Evolutionary conservation across 2,888 invertebrate genomes (phyloP), one percentile per base, ranked within the genome.

Genomic region (Drosophila macrospina): DNA sequence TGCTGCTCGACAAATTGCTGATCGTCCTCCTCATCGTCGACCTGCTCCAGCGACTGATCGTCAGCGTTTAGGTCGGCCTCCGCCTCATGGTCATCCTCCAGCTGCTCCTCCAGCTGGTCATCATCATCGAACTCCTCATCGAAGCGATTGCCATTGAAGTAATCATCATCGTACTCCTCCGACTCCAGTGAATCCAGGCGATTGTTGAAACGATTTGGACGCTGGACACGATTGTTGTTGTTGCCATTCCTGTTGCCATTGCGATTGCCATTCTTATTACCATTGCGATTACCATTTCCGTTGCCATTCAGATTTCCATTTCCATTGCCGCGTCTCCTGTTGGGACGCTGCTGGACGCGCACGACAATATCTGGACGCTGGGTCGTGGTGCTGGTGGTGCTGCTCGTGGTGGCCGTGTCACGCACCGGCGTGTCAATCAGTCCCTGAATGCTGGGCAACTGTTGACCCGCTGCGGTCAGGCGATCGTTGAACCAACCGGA

Each of bases 401-500:
- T 74, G 26, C 42, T 70, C 1, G 67, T 57, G 6, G 67, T 54
- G 24, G 59, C 59, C 1, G 78, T 34, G 24, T 81, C 85, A 10
- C 85, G 77, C 4, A 90, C 85, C 0, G 90, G 90, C 0, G 89
- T 85, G 1, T 91, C 90, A 2, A 90, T 79, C 11, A 91, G 61
- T 4, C 70, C 79, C 0, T 85, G 86, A 13, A 59, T 20, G 5
- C 74, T 72, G 0, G 89, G 87, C 16, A 90, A 48, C 55, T 86
- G 84, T 8, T 85, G 82, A 0, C 85, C 82, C 5, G 80, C 83
- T 0, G 82, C 83, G 20, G 80, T 77, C 37, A 90, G 65, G 4
- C 91, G 91, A 72, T 89, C 89, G 26, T 81, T 90, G 24, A 91
- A 75, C 91, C 91, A 91, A 6, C 90, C 90, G 2, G 89, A 86